phyloP scores from a whole-genome alignment of 2,888 invertebrate species.

The Lysandra coridon region DNA sequence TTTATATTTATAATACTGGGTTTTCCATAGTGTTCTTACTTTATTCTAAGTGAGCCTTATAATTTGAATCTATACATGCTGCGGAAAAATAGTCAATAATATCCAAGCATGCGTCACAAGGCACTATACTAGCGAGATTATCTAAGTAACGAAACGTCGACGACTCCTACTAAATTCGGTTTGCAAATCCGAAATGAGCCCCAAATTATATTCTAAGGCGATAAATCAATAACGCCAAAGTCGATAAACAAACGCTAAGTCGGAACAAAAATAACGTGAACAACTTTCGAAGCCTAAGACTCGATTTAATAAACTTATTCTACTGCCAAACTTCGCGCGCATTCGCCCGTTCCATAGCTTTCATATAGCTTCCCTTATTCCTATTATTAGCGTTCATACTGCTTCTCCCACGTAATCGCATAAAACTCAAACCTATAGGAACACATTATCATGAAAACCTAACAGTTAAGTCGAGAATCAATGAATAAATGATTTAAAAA shows the following conservation, averaged over 20 bases:
- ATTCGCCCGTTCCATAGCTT: constrained; percentile 47
- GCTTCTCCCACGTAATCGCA: constrained; percentile 51
- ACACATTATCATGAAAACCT: constrained; percentile 21
- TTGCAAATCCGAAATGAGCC: constrained; percentile 70
- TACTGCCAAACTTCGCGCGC: constrained; percentile 32
- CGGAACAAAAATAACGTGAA: constrained; percentile 47
- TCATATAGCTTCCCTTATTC: constrained; percentile 54
- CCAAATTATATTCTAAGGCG: constrained; percentile 71
- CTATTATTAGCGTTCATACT: constrained; percentile 76
- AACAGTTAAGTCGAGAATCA: background rate
- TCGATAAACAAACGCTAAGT: constrained; percentile 52
- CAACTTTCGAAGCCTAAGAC: constrained; percentile 51
- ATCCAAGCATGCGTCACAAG: constrained; percentile 77
- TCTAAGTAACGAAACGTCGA: constrained; percentile 57
- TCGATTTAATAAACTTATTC: constrained; percentile 44
- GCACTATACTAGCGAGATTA: constrained; percentile 78
- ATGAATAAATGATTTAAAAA: constrained; percentile 11
- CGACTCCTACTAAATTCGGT: constrained; percentile 75
- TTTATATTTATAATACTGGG: constrained; percentile 63
- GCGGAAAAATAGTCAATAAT: constrained; percentile 70
- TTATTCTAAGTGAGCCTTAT: constrained; percentile 41
- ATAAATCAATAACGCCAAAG: constrained; percentile 60
- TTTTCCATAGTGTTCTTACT: constrained; percentile 43
- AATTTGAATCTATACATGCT: constrained; percentile 53
- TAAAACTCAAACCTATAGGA: constrained; percentile 20